Percentiles rank a stretch among this genome's conserved stretches.
These are phyloP conservation scores for Phallusia fumigata DNA, from an alignment of 23 tunicate species.

Conservation along the genomic window DNA sequence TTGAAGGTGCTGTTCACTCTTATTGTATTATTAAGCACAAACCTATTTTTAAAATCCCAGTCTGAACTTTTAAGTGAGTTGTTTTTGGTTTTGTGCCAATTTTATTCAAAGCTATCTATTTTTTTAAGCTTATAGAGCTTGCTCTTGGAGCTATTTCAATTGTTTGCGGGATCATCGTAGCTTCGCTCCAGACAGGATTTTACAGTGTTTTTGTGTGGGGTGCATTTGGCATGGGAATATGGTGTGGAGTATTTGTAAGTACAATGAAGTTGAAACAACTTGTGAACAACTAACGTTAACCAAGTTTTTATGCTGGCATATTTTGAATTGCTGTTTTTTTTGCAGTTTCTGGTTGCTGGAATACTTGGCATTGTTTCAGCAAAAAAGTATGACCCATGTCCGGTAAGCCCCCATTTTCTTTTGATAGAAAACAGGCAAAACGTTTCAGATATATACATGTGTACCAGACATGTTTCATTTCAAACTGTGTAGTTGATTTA, in stretches of 20 bases:
- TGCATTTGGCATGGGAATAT: background rate
- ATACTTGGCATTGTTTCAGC: background rate
- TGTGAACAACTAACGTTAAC: too few relatives aligned
- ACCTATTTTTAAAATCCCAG: too few relatives aligned
- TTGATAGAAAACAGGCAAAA: too few relatives aligned
- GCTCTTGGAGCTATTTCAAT: background rate
- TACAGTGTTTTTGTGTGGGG: background rate
- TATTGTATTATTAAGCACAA: too few relatives aligned
- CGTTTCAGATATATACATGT: too few relatives aligned
- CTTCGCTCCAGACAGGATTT: background rate
- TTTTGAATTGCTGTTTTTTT: background rate
- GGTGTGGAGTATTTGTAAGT: conserved; percentile 12
- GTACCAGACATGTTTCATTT: too few relatives aligned
- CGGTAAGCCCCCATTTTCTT: background rate
- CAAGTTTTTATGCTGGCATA: too few relatives aligned
- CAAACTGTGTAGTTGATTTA: too few relatives aligned
- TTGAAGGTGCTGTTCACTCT: too few relatives aligned
- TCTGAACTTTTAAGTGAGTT: too few relatives aligned
- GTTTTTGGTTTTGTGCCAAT: too few relatives aligned
- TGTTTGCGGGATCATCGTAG: background rate
- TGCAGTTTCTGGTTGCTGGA: background rate
- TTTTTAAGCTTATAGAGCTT: background rate
- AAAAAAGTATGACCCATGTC: background rate
- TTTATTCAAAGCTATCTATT: background rate
- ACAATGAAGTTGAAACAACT: too few relatives aligned